Evolutionary conservation across 2,888 invertebrate genomes (phyloP).

Genomic region (Operophtera brumata): DNA sequence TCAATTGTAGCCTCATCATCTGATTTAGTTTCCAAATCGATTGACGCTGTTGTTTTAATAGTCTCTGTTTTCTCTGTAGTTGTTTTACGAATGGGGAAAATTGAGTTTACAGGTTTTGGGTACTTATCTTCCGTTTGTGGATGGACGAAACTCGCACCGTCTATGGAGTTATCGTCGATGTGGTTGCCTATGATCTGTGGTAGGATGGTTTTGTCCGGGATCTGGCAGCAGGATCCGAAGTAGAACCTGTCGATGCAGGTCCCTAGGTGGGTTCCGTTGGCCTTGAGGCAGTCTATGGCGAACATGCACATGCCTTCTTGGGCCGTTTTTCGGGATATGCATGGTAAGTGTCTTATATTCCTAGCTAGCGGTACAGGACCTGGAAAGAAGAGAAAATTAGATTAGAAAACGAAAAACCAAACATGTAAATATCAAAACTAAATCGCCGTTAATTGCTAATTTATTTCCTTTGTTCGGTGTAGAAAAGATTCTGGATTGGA

Average conservation of each 20-base stretch:
- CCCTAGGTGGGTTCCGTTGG: constrained; percentile 94
- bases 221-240: constrained; percentile 94
- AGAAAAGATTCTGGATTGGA: too few species aligned
- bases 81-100: constrained; percentile 39
- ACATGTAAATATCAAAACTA: too few species aligned
- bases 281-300: constrained; percentile 94
- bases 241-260: constrained; percentile 96
- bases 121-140: constrained; percentile 66
- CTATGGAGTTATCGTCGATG: constrained; percentile 82
- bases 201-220: constrained; percentile 79
- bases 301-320: constrained; percentile 95
- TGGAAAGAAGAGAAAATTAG: constrained; percentile 52
- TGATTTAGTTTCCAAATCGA: constrained; percentile 56
- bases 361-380: constrained; percentile 88
- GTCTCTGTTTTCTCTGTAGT: constrained; percentile 37
- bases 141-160: constrained; percentile 72
- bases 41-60: constrained; percentile 47
- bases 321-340: constrained; percentile 89
- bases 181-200: constrained; percentile 82
- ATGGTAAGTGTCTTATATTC: constrained; percentile 93
- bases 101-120: constrained; percentile 29
- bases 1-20: constrained; percentile 56
- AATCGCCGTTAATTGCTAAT: too few species aligned
- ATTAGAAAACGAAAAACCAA: not conserved
- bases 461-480: too few species aligned